Base-by-base conservation (phyloP, 2,888 invertebrate genomes). In the Eupithecia subfuscata region DNA sequence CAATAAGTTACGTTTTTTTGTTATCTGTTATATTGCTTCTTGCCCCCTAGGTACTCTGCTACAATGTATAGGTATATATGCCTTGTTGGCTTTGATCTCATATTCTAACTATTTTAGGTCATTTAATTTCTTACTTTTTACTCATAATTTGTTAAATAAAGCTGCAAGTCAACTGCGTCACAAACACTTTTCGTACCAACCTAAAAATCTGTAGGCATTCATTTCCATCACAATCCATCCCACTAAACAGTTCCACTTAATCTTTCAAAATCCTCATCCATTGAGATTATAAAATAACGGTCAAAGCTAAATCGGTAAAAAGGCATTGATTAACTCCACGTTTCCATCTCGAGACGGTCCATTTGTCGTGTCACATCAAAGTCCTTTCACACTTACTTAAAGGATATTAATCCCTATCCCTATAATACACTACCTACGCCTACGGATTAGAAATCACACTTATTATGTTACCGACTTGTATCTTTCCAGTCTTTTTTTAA, bases 331-430 rank as follows among this genome's bases (percentile, higher is more conserved):
- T 77, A 79, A 69, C 76, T 82, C 78, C 64, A 37, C 77, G 82
- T 82, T 78, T 74, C 75, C 71, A 79, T 83, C 82, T 82, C 75
- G 74, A 76, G 75, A 79, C 76, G 76, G 74, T 87, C 84, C 77
- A 89, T 91, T 90, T 90, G 90, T 92, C 91, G 86, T 85, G 83
- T 86, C 87, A 87, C 87, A 88, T 90, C 87, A 89, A 87, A 90
- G 86, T 89, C 88, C 86, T 89, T 87, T 87, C 82, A 82, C 84
- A 87, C 86, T 87, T 87, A 87, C 89, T 88, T 79, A 79, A 80
- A 75, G 78, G 88, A 88, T 87, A 90, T 89, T 90, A 90, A 89
- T 90, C 88, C 89, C 83, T 80, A 82, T 84, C 84, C 60, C 60
- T 60, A 14, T 60, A 60, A 60, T 60, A 60, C 60, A 60, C 25